phyloP scores from a whole-genome alignment of 2,888 invertebrate species.

The Limenitis camilla region DNA sequence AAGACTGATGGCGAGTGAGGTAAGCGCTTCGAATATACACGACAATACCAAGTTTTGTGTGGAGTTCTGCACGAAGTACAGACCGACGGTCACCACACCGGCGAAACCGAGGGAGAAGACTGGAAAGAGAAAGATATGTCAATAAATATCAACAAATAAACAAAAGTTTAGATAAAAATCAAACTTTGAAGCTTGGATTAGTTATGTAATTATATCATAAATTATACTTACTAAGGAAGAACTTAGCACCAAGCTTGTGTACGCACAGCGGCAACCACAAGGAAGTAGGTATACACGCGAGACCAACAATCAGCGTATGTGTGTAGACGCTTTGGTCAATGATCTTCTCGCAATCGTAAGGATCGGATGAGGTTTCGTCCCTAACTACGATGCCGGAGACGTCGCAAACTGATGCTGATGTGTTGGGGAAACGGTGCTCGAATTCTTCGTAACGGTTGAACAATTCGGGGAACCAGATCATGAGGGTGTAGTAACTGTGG shows the following conservation, averaged over 20 bases:
- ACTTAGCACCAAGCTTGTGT: conserved; percentile 85
- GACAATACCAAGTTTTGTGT: conserved; percentile 82
- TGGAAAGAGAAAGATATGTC: conserved; percentile 41
- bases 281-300: conserved; percentile 87
- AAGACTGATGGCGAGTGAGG: conserved; percentile 85
- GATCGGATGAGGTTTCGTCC: conserved; percentile 55
- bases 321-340: conserved; percentile 81
- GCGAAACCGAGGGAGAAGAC: conserved; percentile 85
- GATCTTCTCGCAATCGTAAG: conserved; percentile 76
- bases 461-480: conserved; percentile 94
- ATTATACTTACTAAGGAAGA: conserved; percentile 80
- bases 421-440: conserved; percentile 78
- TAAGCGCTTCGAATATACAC: conserved; percentile 85
- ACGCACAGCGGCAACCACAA: conserved; percentile 86
- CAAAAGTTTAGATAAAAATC: not conserved
- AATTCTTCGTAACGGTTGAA: conserved; percentile 88
- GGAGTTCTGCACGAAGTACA: conserved; percentile 83
- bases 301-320: conserved; percentile 85
- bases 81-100: conserved; percentile 81
- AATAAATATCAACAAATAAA: not conserved
- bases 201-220: too few species aligned
- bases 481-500: conserved; percentile 88
- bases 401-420: conserved; percentile 83
- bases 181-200: too few species aligned
- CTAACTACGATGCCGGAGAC: conserved; percentile 79